Evolutionary conservation across 2,888 invertebrate species (phyloP).

Genomic region (Panzeria rudis): DNA sequence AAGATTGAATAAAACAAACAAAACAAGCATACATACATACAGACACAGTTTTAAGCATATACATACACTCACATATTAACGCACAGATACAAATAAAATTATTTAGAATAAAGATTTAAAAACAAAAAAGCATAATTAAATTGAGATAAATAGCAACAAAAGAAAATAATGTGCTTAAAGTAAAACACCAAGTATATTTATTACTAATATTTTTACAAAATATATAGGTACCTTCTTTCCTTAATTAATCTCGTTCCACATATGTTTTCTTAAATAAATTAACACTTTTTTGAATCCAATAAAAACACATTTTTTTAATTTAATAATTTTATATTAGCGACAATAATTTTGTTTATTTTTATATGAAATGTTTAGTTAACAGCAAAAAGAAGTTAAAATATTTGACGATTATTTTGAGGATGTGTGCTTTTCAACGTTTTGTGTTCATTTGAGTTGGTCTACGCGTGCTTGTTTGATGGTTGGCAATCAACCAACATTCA

Average conservation of each 20-base stretch:
- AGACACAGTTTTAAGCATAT: neutral
- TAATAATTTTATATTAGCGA: conserved; percentile 11
- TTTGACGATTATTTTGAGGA: conserved; percentile 79
- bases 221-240: conserved; percentile 54
- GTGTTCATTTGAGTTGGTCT: conserved; percentile 83
- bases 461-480: conserved; percentile 79
- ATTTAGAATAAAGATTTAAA: conserved; percentile 19
- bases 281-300: conserved; percentile 49
- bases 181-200: conserved; percentile 3
- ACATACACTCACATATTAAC: neutral
- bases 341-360: conserved; percentile 8
- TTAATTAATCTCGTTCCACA: conserved; percentile 22
- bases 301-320: neutral
- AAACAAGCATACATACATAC: neutral
- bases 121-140: neutral
- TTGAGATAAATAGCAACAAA: conserved; percentile 22
- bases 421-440: conserved; percentile 84
- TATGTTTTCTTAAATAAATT: neutral
- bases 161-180: neutral
- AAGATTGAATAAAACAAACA: conserved; percentile 35
- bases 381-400: conserved; percentile 40
- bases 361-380: conserved; percentile 37
- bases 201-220: conserved; percentile 10
- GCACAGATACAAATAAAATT: conserved; percentile 14
- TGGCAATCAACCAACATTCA: conserved; percentile 75